Conservation (phyloP, 2,888 invertebrate species). For the Ochropleura plecta region DNA sequence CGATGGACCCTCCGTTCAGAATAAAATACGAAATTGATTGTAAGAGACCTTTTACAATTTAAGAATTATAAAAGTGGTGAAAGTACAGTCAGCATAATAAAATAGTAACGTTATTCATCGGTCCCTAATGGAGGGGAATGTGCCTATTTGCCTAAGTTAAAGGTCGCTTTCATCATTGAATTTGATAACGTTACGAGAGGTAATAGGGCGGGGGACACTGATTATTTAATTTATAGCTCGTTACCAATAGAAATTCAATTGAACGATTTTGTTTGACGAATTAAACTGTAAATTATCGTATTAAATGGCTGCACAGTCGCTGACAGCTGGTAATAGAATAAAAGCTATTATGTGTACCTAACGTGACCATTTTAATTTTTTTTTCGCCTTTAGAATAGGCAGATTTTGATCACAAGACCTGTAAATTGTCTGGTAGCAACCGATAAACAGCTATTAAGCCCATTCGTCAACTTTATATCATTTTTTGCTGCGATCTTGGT, state of each 20-base stretch:
- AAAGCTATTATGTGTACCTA: constrained; percentile 13
- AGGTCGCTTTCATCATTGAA: constrained; percentile 64
- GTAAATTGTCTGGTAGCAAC: constrained; percentile 32
- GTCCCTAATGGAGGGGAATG: constrained; percentile 58
- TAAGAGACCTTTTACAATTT: constrained; percentile 24
- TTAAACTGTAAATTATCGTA: constrained; percentile 38
- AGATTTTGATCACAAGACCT: constrained; percentile 21
- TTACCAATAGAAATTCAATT: constrained; percentile 60
- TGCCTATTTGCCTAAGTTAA: constrained; percentile 60
- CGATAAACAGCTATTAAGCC: constrained; percentile 17
- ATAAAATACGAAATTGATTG: constrained; percentile 49
- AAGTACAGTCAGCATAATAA: constrained; percentile 52
- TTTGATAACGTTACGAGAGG: constrained; percentile 62
- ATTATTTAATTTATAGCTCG: constrained; percentile 60
- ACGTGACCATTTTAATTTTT: constrained; percentile 20
- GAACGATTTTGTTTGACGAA: constrained; percentile 44
- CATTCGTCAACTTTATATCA: constrained; percentile 15
- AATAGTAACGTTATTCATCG: constrained; percentile 59
- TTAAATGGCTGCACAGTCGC: constrained; percentile 8
- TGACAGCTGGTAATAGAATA: constrained; percentile 37
- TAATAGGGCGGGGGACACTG: constrained; percentile 55
- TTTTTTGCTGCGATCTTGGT: constrained; percentile 22
- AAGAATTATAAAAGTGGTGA: constrained; percentile 47
- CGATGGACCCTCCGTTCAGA: constrained; percentile 13
- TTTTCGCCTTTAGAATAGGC: constrained; percentile 8